Conservation (phyloP, 2,888 invertebrate species). For the Mythimna pallens region DNA sequence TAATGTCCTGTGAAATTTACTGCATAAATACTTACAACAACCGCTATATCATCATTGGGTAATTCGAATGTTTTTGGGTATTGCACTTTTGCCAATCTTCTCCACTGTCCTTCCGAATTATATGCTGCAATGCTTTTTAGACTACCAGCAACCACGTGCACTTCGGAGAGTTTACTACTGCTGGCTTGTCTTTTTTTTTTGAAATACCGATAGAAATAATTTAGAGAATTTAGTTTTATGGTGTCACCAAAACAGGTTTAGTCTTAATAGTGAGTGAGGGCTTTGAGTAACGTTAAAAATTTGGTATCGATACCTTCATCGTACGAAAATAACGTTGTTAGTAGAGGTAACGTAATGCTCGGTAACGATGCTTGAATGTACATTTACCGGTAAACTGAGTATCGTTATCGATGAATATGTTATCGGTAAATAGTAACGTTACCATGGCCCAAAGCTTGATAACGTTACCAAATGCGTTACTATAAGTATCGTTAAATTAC, state of each 20-base stretch:
- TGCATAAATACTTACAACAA: background rate
- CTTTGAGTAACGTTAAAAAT: no score
- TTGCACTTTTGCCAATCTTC: background rate
- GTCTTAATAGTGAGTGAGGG: background rate
- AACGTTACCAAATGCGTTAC: no score
- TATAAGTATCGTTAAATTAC: no score
- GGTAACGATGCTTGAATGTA: no score
- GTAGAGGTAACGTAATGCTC: no score
- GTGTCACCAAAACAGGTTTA: background rate
- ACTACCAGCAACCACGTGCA: background rate
- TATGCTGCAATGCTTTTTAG: background rate
- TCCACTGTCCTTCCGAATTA: background rate
- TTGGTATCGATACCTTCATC: no score
- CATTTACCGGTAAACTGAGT: no score
- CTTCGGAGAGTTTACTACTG: background rate
- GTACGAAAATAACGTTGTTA: no score
- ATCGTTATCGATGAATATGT: no score
- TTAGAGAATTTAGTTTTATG: background rate
- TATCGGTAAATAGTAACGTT: no score
- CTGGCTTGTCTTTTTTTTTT: background rate
- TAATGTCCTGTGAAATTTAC: background rate
- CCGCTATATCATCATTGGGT: background rate
- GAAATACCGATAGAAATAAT: background rate
- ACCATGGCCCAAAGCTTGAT: no score
- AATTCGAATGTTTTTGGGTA: background rate